Conservation (phyloP, 2,888 invertebrate species). For the Heliconius hortense region DNA sequence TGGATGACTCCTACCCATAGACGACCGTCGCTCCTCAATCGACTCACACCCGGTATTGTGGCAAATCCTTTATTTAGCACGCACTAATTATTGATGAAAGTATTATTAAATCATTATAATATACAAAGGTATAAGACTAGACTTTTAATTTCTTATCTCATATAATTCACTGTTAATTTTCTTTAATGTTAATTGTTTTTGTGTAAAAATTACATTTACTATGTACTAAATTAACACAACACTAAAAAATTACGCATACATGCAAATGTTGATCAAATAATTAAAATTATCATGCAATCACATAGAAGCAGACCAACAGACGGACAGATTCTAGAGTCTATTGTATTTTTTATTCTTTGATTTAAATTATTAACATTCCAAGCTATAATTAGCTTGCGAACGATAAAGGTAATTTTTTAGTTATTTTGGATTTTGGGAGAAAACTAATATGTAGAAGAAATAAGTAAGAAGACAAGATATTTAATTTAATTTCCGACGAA, state of each 20-base stretch:
- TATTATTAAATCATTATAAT: neutral
- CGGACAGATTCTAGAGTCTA: neutral
- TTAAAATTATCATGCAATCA: neutral
- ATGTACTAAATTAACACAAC: neutral
- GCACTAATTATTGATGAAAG: neutral
- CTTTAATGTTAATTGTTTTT: neutral
- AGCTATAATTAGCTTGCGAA: neutral
- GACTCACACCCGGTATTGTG: neutral
- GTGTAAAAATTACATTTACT: neutral
- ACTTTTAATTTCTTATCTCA: no score
- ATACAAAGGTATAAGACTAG: no score
- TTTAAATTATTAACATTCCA: neutral
- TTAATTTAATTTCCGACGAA: neutral
- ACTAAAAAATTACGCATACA: neutral
- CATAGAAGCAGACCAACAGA: neutral
- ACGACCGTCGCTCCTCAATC: no score
- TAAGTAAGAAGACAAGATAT: neutral
- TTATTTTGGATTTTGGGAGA: neutral
- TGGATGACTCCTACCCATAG: no score
- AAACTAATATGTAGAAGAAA: neutral
- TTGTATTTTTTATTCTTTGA: neutral
- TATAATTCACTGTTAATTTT: neutral
- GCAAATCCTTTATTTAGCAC: neutral
- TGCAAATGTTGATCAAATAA: conserved; percentile 1
- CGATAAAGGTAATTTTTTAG: neutral